These are phyloP conservation scores for Leptocoma aspasia DNA, from an alignment of 2,113 vertebrate genomes.

Conservation along the genomic window DNA sequence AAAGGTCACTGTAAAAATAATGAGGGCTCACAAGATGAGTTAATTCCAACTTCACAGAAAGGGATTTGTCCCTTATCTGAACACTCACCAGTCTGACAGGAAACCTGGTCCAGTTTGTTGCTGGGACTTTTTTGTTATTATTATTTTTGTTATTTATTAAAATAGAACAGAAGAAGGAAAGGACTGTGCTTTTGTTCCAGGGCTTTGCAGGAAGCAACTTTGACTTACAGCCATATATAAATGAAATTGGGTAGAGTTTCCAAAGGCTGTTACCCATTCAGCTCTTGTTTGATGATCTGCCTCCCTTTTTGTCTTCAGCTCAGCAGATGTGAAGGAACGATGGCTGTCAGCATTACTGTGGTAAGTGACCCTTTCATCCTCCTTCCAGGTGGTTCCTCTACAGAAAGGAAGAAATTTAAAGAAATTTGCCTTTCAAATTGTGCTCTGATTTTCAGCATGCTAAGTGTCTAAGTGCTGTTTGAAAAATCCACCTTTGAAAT, in stretches of 20 bases:
- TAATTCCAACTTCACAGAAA: background rate
- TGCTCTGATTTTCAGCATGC: background rate
- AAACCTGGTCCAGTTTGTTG: background rate
- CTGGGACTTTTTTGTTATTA: background rate
- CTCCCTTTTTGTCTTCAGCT: conserved; percentile 68
- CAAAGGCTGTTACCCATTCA: background rate
- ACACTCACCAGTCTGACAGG: background rate
- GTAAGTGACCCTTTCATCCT: conserved; percentile 44
- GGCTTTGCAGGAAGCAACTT: conserved; percentile 51
- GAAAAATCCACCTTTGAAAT: background rate
- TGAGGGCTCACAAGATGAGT: background rate
- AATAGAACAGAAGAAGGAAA: conserved; percentile 58
- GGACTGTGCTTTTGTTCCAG: conserved; percentile 54
- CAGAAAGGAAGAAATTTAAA: background rate
- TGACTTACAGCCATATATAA: conserved; percentile 39
- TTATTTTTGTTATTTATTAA: conserved; percentile 12
- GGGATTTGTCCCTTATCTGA: background rate
- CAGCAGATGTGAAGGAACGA: conserved; percentile 71
- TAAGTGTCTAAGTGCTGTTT: background rate
- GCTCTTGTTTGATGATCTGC: conserved; percentile 15
- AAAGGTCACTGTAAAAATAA: conserved; percentile 7
- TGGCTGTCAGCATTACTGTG: conserved; percentile 73
- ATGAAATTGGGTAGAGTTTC: conserved; percentile 24
- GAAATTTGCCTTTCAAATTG: background rate
- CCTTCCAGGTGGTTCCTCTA: background rate